phyloP scores from a whole-genome alignment of 2,888 invertebrate genomes.

The Formica aserva region DNA sequence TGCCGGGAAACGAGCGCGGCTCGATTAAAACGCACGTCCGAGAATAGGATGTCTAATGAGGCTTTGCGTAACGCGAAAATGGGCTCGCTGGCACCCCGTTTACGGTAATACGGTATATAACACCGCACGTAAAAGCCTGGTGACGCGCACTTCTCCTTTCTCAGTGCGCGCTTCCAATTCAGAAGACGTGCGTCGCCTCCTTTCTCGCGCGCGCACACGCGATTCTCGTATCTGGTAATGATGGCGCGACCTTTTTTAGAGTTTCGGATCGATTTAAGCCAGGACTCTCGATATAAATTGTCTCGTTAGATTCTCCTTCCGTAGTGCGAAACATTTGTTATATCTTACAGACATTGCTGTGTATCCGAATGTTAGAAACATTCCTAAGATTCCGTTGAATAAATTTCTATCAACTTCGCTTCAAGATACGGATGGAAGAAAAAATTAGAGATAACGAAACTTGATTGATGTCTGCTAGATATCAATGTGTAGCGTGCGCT shows the following conservation, averaged over 20 bases:
- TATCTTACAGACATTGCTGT: not conserved
- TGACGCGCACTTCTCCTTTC: slow-evolving; percentile 65
- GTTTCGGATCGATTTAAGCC: slow-evolving; percentile 32
- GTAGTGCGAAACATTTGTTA: not conserved
- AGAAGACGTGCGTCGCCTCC: slow-evolving; percentile 65
- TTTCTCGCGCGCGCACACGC: slow-evolving; percentile 53
- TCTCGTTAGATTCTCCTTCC: slow-evolving; percentile 28
- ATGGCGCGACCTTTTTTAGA: slow-evolving; percentile 57
- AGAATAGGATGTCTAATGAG: slow-evolving; percentile 77
- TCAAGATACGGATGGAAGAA: not conserved
- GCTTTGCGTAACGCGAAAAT: slow-evolving; percentile 76
- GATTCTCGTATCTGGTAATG: slow-evolving; percentile 60
- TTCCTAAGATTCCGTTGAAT: not conserved
- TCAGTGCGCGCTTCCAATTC: slow-evolving; percentile 66
- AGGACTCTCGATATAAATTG: slow-evolving; percentile 11
- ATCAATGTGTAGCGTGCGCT: not conserved
- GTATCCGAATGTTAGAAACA: not conserved
- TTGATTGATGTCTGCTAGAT: not conserved
- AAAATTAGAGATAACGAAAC: slow-evolving; percentile 14
- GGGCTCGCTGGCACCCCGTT: slow-evolving; percentile 69
- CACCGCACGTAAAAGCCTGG: slow-evolving; percentile 58
- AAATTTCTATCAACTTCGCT: slow-evolving; percentile 8
- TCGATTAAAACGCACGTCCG: slow-evolving; percentile 71
- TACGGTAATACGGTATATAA: slow-evolving; percentile 72
- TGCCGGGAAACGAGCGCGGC: slow-evolving; percentile 57